Evolutionary conservation across 2,888 invertebrate species (phyloP), one percentile per base, ranked within the genome.

Genomic region (Hirudinaria manillensis): DNA sequence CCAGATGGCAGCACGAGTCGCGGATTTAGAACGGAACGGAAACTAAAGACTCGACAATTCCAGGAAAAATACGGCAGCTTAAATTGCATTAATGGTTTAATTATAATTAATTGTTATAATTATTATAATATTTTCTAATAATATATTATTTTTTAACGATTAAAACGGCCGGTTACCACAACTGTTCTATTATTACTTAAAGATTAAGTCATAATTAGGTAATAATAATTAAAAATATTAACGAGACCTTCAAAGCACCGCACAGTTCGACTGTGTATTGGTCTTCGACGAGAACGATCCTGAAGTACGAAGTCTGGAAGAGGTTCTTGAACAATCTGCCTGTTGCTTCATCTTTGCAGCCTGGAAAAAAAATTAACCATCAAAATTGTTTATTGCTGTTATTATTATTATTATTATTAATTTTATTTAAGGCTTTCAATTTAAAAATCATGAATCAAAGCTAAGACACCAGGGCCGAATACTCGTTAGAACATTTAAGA

Each of bases 241-340:
- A 61, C 1, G 3, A 27, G 24, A 94, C 94, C 90, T 99, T 99
- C 36, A 99, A 88, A 76, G 98, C 99, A 73, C 99, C 99, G 85
- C 99, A 99, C 79, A 97, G 91, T 88, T 99, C 99, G 10, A 99
- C 98, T n/a, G 97, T 93, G 82, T 94, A 93, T 78, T 92, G 93
- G 86, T 99, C 99, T 80, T 93, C 93, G 0, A 97, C 96, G 10
- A 97, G 94, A 16, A 93, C 93, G n/a, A 79, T 95, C 80, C 97
- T 89, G 88, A 99, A 99, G 86, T 94, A 93, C 75, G 92, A 90
- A 0, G 97, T 94, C 86, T 99, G 94, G 84, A 99, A 93, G 81
- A 97, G 88, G 83, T 93, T 92, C 81, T 94, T 91, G 83, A 98
- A 88, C 81, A 91, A 86, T 68, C 91, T 90, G 51, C 93, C 94